Evolutionary conservation across 2,113 vertebrate species (phyloP).

Genomic region (Gambusia affinis): DNA sequence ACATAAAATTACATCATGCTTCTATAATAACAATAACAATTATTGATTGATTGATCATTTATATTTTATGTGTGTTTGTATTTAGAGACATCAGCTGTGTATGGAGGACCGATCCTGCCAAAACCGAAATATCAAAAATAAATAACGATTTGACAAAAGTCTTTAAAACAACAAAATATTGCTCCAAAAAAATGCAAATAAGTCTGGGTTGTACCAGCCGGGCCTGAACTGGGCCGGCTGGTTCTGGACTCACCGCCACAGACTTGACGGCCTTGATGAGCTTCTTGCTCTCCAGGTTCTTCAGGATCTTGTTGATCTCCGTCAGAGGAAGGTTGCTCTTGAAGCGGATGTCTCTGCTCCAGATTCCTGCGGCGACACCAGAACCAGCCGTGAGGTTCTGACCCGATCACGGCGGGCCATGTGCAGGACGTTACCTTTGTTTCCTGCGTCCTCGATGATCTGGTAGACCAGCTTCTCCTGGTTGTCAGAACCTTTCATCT

Average conservation of each 20-base stretch:
- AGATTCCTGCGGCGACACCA: conserved; percentile 85
- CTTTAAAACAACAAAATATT: too few species aligned
- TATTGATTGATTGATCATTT: too few species aligned
- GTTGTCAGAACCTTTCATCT: conserved; percentile 99
- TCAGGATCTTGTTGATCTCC: conserved; percentile 98
- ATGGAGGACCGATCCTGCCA: too few species aligned
- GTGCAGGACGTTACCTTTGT: conserved; percentile 85
- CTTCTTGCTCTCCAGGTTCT: conserved; percentile 99
- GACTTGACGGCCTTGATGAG: conserved; percentile 99
- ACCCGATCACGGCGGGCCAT: neutral
- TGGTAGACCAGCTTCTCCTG: conserved; percentile 99
- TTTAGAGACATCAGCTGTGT: too few species aligned
- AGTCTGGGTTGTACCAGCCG: neutral
- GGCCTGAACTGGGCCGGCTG: too few species aligned
- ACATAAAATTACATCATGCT: too few species aligned
- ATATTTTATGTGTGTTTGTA: too few species aligned
- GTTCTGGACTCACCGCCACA: conserved; percentile 89
- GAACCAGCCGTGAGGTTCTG: neutral
- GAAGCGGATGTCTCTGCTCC: conserved; percentile 96
- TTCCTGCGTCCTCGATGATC: conserved; percentile 96
- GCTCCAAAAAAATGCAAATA: too few species aligned
- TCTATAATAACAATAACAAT: too few species aligned
- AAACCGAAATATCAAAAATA: too few species aligned
- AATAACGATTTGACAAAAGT: too few species aligned
- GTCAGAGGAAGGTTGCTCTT: conserved; percentile 98